Base-by-base conservation (phyloP, 2,888 invertebrate genomes). In the Toxonevra muliebris region DNA sequence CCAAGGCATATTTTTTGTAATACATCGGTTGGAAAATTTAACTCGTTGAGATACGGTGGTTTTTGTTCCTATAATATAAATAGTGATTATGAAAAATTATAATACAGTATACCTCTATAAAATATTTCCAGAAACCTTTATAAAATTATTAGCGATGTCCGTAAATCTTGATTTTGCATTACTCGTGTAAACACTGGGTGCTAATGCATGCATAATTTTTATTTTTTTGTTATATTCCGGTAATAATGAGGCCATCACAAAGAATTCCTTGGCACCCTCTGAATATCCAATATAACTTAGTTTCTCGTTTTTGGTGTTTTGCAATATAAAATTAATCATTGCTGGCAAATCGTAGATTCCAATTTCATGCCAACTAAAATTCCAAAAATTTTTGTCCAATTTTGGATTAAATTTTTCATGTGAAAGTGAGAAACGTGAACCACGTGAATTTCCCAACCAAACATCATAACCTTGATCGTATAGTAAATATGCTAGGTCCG, bases 211-310 rank as follows among this genome's bases (percentile, higher is more conserved):
- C n/a, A n/a, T n/a, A n/a, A n/a, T n/a, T n/a, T n/a, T n/a, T n/a
- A n/a, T n/a, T n/a, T n/a, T n/a, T n/a, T n/a, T n/a, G n/a, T 63
- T 43, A 7, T 54, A 43, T 54, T 30, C 42, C 40, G 17, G 54
- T 43, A 63, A 42, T 10, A 45, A 11, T 11, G 45, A 45, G 10
- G 45, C 45, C 45, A 45, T 45, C 45, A 45, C 45, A 45, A 45
- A 45, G 45, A 45, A 45, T 11, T 10, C 45, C 45, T 10, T 45
- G 12, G 11, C 45, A 45, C 45, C 45, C 12, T 45, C 11, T 45
- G 45, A 45, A 45, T 45, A 12, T 12, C 45, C 45, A 45, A 45
- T 11, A 45, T 45, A 45, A 12, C 11, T 45, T 45, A 45, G 12
- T 45, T 45, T 10, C 12, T 45, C 12, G 10, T 10, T 12, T 11